Evolutionary conservation across 2,797 vertebrate genomes (phyloP).

Genomic region (Poeciliopsis infans): DNA sequence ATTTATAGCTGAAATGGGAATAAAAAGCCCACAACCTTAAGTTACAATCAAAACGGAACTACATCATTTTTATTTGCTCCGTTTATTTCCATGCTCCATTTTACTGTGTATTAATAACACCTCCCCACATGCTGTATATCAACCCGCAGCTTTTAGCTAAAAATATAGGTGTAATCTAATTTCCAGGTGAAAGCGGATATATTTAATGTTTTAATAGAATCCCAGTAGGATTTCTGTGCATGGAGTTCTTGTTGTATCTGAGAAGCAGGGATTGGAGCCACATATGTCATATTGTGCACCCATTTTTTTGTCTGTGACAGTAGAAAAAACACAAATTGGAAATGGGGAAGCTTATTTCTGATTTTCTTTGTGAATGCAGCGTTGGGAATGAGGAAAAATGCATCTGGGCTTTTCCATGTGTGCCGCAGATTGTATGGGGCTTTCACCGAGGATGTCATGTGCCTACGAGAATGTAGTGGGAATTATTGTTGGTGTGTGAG

Average conservation of each 20-base stretch:
- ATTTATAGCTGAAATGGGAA: constrained; percentile 54
- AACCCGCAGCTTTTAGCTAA: constrained; percentile 39
- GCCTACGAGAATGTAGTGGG: constrained; percentile 36
- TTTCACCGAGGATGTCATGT: constrained; percentile 36
- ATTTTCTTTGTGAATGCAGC: constrained; percentile 35
- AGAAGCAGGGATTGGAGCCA: background rate
- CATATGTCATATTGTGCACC: background rate
- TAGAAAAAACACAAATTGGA: constrained; percentile 1
- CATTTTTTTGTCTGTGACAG: constrained; percentile 28
- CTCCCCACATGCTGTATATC: constrained; percentile 32
- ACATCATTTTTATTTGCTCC: constrained; percentile 62
- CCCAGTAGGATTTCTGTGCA: constrained; percentile 18
- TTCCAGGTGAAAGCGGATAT: constrained; percentile 33
- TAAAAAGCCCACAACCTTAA: constrained; percentile 40
- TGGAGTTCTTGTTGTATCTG: constrained; percentile 8
- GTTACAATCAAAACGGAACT: constrained; percentile 59
- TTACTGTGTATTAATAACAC: constrained; percentile 47
- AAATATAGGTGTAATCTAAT: constrained; percentile 47
- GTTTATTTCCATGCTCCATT: constrained; percentile 47
- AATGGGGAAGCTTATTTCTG: constrained; percentile 39
- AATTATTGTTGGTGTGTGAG: constrained; percentile 44
- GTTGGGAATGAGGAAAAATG: constrained; percentile 11
- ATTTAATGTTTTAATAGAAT: constrained; percentile 24
- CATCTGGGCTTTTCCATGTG: constrained; percentile 12
- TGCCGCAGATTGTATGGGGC: constrained; percentile 33